Evolutionary conservation across 2,797 vertebrate genomes (phyloP).

Genomic region (Bucorvus abyssinicus): DNA sequence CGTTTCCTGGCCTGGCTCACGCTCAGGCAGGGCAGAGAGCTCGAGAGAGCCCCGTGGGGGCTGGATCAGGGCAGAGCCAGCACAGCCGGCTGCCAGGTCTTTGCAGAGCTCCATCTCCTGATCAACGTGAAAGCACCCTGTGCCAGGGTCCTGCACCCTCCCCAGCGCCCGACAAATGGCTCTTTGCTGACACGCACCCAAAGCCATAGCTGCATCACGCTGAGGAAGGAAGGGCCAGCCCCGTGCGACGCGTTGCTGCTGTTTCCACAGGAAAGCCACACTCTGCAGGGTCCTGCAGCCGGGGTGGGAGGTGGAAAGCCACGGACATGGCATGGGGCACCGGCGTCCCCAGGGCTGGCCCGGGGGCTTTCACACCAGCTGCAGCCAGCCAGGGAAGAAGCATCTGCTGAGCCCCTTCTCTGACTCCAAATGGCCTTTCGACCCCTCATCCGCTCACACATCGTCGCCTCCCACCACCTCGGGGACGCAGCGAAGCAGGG

Average conservation of each 20-base stretch:
- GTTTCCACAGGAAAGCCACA: neutral
- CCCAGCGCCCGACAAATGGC: neutral
- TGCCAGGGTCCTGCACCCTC: neutral
- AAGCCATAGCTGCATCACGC: neutral
- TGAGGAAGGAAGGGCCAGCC: neutral
- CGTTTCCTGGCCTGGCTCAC: too few species aligned
- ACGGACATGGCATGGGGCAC: fast-evolving
- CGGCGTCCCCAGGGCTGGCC: neutral
- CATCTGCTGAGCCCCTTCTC: neutral
- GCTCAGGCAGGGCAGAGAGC: neutral
- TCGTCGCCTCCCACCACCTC: neutral
- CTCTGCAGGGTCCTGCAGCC: neutral
- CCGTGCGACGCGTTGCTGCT: neutral
- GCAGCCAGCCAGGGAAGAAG: neutral
- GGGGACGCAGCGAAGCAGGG: neutral
- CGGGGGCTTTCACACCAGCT: neutral
- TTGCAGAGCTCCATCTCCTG: neutral
- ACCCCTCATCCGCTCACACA: neutral
- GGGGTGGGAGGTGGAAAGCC: neutral
- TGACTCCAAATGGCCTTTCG: neutral
- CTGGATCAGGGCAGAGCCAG: neutral
- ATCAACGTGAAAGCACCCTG: neutral
- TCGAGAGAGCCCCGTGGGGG: neutral
- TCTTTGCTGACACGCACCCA: neutral
- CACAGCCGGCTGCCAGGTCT: neutral